Conservation (phyloP, 2,888 invertebrate species). For the Aphodius sticticus region DNA sequence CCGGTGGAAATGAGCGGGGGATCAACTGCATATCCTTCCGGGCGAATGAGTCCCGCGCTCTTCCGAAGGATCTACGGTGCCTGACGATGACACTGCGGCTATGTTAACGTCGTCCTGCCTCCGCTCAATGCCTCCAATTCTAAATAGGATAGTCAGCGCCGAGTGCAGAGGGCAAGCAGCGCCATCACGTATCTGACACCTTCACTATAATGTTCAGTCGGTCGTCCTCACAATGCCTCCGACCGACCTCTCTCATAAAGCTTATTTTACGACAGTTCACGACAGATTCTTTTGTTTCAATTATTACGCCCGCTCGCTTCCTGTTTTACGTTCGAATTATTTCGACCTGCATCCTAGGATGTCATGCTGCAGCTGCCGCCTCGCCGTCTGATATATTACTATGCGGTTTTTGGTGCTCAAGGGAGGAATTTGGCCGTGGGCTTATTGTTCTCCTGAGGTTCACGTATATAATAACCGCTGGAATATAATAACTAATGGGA, state of each 20-base stretch:
- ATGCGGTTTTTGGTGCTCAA: neutral
- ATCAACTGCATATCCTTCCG: neutral
- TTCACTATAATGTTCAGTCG: neutral
- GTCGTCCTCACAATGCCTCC: neutral
- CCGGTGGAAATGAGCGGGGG: neutral
- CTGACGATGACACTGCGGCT: neutral
- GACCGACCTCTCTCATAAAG: neutral
- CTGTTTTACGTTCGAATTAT: neutral
- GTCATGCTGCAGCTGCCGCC: neutral
- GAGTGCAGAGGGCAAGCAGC: neutral
- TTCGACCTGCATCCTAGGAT: neutral
- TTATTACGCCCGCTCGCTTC: neutral
- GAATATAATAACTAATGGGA: neutral
- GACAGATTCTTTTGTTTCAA: conserved; percentile 4
- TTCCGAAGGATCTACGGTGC: neutral
- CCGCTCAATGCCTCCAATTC: neutral
- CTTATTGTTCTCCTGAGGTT: neutral
- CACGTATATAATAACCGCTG: neutral
- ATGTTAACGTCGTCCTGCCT: neutral
- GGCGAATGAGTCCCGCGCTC: neutral
- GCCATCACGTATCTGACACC: neutral
- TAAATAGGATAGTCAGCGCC: neutral
- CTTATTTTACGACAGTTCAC: neutral
- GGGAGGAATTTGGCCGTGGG: neutral
- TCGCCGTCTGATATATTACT: neutral